Base-by-base conservation (phyloP, 2,797 vertebrate genomes). In the Ctenopoma multispine region DNA sequence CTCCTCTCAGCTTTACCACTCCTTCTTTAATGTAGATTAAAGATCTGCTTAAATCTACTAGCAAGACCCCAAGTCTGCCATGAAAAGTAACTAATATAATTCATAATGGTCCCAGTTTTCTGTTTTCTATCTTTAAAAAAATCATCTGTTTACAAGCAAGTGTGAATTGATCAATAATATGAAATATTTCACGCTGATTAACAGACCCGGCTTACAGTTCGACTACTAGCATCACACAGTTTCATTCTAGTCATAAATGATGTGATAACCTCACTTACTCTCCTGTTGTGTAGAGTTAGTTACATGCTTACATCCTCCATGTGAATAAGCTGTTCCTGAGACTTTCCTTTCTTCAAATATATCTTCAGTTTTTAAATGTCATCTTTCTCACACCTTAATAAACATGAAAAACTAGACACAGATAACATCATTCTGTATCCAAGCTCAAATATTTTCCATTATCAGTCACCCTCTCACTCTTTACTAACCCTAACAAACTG, bases 181-280 rank as follows among this genome's bases (percentile, higher is more conserved):
- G 12, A n/a, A 7, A 20, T 50, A 18, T 59, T 57, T 75, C 43
- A 48, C 20, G 13, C 21, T 55, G 46, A 65, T 36, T 63, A 66
- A 53, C 31, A 40, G 55, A 71, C 38, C 51, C 29, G n/a, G 5
- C 7, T 51, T 31, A 59, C 24, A 24, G 24, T 24, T 4, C 24
- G 12, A 23, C 63, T n/a, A 9, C 47, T 38, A 34, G 27, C 1
- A 3, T 65, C 36, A 1, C 24, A 50, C 47, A 24, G 24, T 24
- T 24, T 57, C 56, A 43, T 67, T 31, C 17, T 27, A 11, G 44
- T 63, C 55, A 47, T 73, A 20, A 54, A 40, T 72, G 55, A 55
- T 55, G 60, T 5, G 13, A 46, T 69, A 8, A 48, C 29, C 34
- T 54, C n/a, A n/a, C n/a, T n/a, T n/a, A n/a, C n/a, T n/a, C n/a